Evolutionary conservation across 92 coral and sea anemone species (phyloP).

Genomic region (Pocillopora meandrina): DNA sequence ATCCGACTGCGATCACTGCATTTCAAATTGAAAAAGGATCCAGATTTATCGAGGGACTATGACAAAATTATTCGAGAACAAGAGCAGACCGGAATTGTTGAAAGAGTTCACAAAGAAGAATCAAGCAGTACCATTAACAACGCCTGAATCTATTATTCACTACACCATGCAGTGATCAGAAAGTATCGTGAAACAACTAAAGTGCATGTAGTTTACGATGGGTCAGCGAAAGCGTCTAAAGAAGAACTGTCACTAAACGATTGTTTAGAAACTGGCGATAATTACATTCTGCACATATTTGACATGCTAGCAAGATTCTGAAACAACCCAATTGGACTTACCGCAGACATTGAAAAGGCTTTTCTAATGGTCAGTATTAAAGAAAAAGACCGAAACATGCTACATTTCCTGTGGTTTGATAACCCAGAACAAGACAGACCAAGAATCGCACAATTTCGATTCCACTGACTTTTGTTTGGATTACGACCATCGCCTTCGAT

Average conservation of each 20-base stretch:
- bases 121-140: not conserved
- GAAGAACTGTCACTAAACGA: not conserved
- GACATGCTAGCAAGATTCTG: conserved; percentile 46
- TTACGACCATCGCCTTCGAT: conserved; percentile 63
- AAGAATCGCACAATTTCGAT: conserved; percentile 32
- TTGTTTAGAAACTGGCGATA: conserved; percentile 46
- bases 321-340: conserved; percentile 24
- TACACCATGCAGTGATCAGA: conserved; percentile 51
- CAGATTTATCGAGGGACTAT: conserved; percentile 27
- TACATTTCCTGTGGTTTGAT: conserved; percentile 57
- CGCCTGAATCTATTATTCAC: conserved; percentile 39
- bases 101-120: not conserved
- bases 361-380: conserved; percentile 54
- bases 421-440: conserved; percentile 26
- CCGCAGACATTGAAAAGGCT: conserved; percentile 58
- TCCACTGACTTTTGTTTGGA: conserved; percentile 60
- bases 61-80: conserved; percentile 47
- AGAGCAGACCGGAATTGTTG: not conserved
- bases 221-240: too few species aligned
- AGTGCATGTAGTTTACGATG: too few species aligned
- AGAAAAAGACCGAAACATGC: conserved; percentile 58
- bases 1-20: conserved; percentile 18
- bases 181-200: not conserved
- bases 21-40: conserved; percentile 25
- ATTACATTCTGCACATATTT: conserved; percentile 53